Base-by-base conservation (phyloP, 2,113 vertebrate species). In the Barbus barbus region DNA sequence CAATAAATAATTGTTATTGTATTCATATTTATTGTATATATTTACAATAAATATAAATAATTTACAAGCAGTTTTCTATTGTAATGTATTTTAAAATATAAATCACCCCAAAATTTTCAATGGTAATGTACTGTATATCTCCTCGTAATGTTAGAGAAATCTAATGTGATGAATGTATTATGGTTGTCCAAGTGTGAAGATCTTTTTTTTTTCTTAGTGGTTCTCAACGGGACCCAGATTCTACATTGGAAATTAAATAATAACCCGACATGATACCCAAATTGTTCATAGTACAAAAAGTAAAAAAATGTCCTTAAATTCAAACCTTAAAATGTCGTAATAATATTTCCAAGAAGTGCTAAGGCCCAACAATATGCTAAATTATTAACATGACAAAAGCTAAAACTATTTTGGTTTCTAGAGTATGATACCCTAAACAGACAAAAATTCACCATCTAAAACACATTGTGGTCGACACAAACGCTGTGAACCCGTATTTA, bases 401-500 rank as follows among this genome's bases (percentile, higher is more conserved):
- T 20, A n/a, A 36, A 44, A 11, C 33, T 24, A 14, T 44, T 72
- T 72, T 8, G 36, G 5, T 72, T 72, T 72, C 22, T 41, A 6
- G 41, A 72, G 69, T 7, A 14, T 24, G 69, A 46, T 26, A 2
- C 11, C 13, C 36, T 44, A 1, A 41, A 9, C 69, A 41, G 22
- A 24, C 69, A 72, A 44, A 24, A 24, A 44, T 44, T 44, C 22
- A 72, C 36, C 36, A n/a, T 44, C 44, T 24, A 44, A 73, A 73
- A 24, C 69, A 72, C 67, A 71, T 6, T 41, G 67, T 22, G 67
- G 67, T 38, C 9, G 2, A 72, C 36, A 41, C 38, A 73, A 44
- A 73, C 69, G 38, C 69, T 73, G 69, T 24, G 38, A 72, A 72
- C 69, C 38, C 5, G 5, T 72, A 72, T 44, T 72, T 44, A 72